Conservation (phyloP, 2,888 invertebrate genomes). For the Clostera curtula region DNA sequence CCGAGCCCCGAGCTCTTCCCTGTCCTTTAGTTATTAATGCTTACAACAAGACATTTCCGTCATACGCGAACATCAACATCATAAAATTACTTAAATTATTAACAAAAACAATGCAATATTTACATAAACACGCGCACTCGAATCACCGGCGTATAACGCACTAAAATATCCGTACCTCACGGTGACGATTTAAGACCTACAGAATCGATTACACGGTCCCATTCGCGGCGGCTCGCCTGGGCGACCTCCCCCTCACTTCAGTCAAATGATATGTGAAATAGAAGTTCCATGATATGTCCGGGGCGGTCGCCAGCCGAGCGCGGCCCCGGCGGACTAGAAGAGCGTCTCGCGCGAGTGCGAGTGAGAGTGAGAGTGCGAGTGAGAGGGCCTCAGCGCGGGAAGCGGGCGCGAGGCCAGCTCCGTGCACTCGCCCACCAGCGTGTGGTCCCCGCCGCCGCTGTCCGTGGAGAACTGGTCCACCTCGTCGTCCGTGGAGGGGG, state of each 20-base stretch:
- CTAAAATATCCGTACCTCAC: conserved; percentile 58
- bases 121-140: conserved; percentile 39
- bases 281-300: conserved; percentile 48
- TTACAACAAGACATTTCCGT: conserved; percentile 35
- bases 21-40: conserved; percentile 11
- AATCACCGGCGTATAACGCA: conserved; percentile 55
- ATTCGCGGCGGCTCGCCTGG: too few relatives aligned
- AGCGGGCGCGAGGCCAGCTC: conserved; percentile 55
- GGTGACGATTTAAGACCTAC: too few relatives aligned
- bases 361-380: too few relatives aligned
- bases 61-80: conserved; percentile 62
- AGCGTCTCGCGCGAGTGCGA: conserved; percentile 87
- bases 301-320: conserved; percentile 27
- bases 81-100: conserved; percentile 63
- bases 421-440: conserved; percentile 49
- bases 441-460: conserved; percentile 77
- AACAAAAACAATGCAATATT: conserved; percentile 68
- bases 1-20: not conserved
- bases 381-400: conserved; percentile 47
- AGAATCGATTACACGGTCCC: too few relatives aligned
- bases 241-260: too few relatives aligned
- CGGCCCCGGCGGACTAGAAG: conserved; percentile 73
- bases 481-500: conserved; percentile 87
- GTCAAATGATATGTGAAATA: conserved; percentile 55
- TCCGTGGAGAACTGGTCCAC: conserved; percentile 90